Conservation (phyloP, 2,113 vertebrate genomes). For the Seriola aureovittata region DNA sequence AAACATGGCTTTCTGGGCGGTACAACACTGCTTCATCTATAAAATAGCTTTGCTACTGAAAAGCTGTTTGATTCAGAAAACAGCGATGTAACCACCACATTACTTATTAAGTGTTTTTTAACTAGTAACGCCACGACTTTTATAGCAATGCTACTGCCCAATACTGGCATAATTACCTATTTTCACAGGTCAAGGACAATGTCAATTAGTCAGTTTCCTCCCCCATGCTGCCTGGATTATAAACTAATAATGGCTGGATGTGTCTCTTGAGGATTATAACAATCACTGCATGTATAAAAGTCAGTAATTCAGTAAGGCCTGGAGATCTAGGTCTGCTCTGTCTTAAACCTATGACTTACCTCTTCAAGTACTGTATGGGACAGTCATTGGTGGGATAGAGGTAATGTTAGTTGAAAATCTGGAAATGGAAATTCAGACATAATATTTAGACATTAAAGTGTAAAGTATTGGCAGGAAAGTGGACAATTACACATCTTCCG, state of each 20-base stretch:
- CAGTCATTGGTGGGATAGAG: background rate
- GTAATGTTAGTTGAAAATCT: no score
- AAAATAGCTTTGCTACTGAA: no score
- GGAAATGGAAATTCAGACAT: background rate
- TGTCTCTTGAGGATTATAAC: constrained; percentile 8
- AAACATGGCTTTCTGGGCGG: no score
- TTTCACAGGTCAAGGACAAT: background rate
- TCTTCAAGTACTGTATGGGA: background rate
- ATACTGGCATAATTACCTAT: background rate
- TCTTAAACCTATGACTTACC: background rate
- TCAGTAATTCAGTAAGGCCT: background rate
- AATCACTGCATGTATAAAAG: background rate
- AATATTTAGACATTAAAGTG: background rate
- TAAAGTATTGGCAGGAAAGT: background rate
- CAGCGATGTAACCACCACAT: no score
- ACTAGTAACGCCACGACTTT: no score
- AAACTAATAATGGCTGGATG: background rate
- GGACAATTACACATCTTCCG: background rate
- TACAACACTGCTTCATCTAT: no score
- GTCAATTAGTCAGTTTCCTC: background rate
- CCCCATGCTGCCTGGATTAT: background rate
- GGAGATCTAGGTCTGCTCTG: background rate
- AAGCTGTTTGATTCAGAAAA: no score
- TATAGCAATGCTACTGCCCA: no score
- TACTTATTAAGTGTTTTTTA: no score